Base-by-base conservation (phyloP, 2,888 invertebrate species). In the Nephrotoma flavescens region DNA sequence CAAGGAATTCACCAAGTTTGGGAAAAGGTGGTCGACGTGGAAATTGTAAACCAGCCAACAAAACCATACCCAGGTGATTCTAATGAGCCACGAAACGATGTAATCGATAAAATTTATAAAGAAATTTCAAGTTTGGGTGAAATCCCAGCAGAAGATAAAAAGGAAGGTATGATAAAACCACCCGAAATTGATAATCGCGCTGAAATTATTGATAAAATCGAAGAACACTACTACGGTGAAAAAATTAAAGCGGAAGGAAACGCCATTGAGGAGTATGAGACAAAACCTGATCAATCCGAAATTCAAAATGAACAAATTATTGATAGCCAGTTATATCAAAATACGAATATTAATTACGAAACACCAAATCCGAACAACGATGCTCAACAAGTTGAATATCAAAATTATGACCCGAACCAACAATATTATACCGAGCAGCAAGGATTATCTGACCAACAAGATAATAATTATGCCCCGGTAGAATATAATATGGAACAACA, bases 161-260 rank as follows among this genome's bases (percentile, higher is more conserved):
- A 31, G 6, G 9, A 31, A 9, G 31, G 9, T 0, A 7, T 11
- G 0, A 9, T 31, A 11, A 71, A 31, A 19, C 9, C 71, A 9
- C 31, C 31, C 2, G 31, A 71, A 9, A 71, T 31, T 9, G 71
- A 71, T 71, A 71, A 31, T 71, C 71, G 71, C 7, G 71, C 85
- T 4, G 85, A 42, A 44, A 85, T 44, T 31, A 85, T 85, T 44
- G 85, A 85, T 12, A 85, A 85, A 85, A 85, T 85, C 15, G 85
- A 85, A 44, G 85, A 85, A 85, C 44, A 44, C 19, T 85, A 85
- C 15, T 85, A 85, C 12, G 85, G 85, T 19, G 85, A 85, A 44
- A 85, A 85, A 42, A 85, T 85, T 71, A 9, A 71, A 71, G 7
- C 71, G 3, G 31, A 71, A 0, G 71, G 31, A 71, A 71, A 31